A percentile compares a stretch with the other conserved stretches of the same genome.
Conservation (phyloP, 64 coral and sea anemone genomes). For the Montipora cactus region DNA sequence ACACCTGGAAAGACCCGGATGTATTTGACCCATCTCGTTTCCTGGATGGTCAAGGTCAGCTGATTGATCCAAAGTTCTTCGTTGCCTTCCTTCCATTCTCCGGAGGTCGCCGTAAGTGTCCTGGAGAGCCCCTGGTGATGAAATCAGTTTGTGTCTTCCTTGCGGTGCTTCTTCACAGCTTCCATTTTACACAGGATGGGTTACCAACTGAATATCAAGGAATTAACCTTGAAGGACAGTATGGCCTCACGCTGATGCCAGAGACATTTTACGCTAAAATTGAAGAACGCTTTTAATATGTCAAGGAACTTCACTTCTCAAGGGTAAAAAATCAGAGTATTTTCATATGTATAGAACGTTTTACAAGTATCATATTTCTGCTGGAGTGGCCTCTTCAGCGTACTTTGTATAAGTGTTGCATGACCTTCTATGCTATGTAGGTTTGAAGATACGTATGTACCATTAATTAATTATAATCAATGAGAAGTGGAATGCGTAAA, state of each 20-base stretch:
- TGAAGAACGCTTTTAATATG: not conserved
- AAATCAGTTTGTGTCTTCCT: slow-evolving; percentile 68
- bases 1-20: slow-evolving; percentile 78
- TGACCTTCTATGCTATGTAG: too few species aligned
- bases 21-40: slow-evolving; percentile 81
- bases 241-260: slow-evolving; percentile 44
- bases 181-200: slow-evolving; percentile 66
- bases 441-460: too few species aligned
- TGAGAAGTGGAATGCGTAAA: too few species aligned
- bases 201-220: slow-evolving; percentile 51
- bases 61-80: slow-evolving; percentile 23
- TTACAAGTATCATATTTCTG: too few species aligned
- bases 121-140: slow-evolving; percentile 58
- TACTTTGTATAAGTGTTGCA: too few species aligned
- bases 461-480: too few species aligned
- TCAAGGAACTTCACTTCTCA: not conserved
- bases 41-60: slow-evolving; percentile 69
- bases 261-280: slow-evolving; percentile 24
- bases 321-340: not conserved
- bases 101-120: slow-evolving; percentile 71
- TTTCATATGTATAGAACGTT: too few species aligned
- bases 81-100: slow-evolving; percentile 80
- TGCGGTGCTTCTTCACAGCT: slow-evolving; percentile 66
- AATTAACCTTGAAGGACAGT: slow-evolving; percentile 41
- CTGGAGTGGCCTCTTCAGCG: too few species aligned